Percentiles rank a stretch among this genome's conserved stretches.
phyloP scores from a whole-genome alignment of 2,113 vertebrate species.

The Daboia siamensis region DNA sequence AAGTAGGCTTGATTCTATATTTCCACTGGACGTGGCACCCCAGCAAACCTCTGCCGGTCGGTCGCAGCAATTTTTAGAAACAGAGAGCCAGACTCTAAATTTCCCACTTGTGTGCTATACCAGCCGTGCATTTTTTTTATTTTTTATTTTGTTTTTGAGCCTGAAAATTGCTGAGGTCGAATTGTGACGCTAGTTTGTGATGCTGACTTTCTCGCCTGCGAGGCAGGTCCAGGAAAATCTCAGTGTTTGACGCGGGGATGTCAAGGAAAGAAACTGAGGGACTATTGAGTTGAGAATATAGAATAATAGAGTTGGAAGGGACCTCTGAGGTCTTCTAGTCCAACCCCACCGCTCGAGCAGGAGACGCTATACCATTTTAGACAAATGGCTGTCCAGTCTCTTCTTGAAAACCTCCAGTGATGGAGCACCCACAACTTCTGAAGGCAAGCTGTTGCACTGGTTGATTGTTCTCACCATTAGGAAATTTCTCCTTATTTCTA shows the following conservation, averaged over 20 bases:
- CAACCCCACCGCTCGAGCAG: too few relatives aligned
- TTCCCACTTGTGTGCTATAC: constrained; percentile 54
- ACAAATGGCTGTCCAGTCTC: too few relatives aligned
- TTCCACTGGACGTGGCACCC: constrained; percentile 44
- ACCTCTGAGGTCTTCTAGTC: background rate
- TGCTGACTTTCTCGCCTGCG: constrained; percentile 36
- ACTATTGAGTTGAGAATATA: background rate
- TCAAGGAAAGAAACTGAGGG: constrained; percentile 36
- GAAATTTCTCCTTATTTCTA: too few relatives aligned
- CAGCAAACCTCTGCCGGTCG: constrained; percentile 36
- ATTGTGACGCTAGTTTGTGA: constrained; percentile 37
- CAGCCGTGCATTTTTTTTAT: constrained; percentile 17
- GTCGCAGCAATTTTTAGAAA: constrained; percentile 57
- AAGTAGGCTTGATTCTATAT: constrained; percentile 18
- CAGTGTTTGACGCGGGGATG: constrained; percentile 46
- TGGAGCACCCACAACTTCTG: too few relatives aligned
- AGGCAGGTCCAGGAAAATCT: constrained; percentile 39
- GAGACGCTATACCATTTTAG: too few relatives aligned
- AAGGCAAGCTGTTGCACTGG: too few relatives aligned
- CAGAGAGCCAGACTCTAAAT: constrained; percentile 40
- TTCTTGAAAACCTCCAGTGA: too few relatives aligned
- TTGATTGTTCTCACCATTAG: too few relatives aligned
- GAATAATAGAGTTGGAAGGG: background rate
- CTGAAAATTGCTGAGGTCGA: constrained; percentile 33
- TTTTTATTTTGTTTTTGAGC: constrained; percentile 17